Base-by-base conservation (phyloP, 2,113 vertebrate genomes). In the Macrotis lagotis region DNA sequence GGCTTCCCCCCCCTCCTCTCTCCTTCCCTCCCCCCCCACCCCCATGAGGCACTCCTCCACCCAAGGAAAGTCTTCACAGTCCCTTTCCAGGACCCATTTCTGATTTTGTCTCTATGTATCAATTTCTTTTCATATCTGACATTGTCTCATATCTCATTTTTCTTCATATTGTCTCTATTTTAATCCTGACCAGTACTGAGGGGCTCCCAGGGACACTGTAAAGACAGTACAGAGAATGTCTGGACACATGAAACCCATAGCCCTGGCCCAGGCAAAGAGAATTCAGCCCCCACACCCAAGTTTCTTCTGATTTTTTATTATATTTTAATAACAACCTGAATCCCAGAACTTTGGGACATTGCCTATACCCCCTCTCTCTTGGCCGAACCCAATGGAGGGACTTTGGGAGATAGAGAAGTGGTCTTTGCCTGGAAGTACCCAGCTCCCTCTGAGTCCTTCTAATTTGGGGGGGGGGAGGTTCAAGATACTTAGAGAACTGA, bases 311-410 rank as follows among this genome's bases (percentile, higher is more conserved):
- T 37, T 97, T 96, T 98, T 98, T 97, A 97, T 97, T 97, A 97
- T 97, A 97, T 95, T 97, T 97, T 97, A 96, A 97, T 92, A 97
- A 97, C 96, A 97, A 97, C 97, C 97, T 97, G 97, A 97, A 98
- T 96, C 97, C 97, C 95, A 97, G 47, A 97, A 97, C 96, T 96
- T 96, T 88, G 95, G 96, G 94, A 97, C 91, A 96, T 91, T 97
- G 95, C 97, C 96, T 91, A 93, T 94, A 90, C 25, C 83, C 95
- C 95, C 96, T n/a, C 95, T 92, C 95, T 95, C 94, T 89, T 66
- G 92, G 91, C 89, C 90, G 50, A 55, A 53, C 92, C 66, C 66
- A 94, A 83, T 94, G 51, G 94, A 51, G 48, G 55, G 28, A 49
- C 94, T 96, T 94, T 14, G 5, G 50, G 49, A 93, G 88, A 28